Percentiles rank a stretch among this genome's conserved stretches.
These are phyloP conservation scores for Eristalis arbustorum DNA, from an alignment of 2,888 invertebrate species.

Conservation along the genomic window DNA sequence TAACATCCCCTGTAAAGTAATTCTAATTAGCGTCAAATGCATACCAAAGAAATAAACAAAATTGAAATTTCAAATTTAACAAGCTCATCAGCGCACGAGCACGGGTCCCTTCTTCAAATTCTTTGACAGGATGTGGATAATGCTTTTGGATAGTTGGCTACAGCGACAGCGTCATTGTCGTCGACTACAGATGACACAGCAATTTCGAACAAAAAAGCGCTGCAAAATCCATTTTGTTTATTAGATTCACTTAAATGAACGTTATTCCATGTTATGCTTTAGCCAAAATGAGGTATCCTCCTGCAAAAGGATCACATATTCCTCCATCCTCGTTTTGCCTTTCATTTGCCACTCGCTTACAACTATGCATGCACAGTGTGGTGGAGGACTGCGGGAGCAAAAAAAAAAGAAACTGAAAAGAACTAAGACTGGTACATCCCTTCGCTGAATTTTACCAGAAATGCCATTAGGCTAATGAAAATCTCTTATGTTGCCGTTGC, in stretches of 20 bases:
- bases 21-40: not conserved
- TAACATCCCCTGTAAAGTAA: not conserved
- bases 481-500: conserved; percentile 10
- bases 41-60: not conserved
- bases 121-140: conserved; percentile 11
- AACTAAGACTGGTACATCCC: not conserved
- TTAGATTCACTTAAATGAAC: conserved; percentile 49
- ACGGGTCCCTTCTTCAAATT: not conserved
- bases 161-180: not conserved
- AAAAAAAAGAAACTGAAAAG: not conserved
- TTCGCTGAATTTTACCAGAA: conserved; percentile 6
- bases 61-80: conserved; percentile 17
- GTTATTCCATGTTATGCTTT: conserved; percentile 16
- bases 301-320: conserved; percentile 16
- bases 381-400: not conserved
- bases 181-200: not conserved
- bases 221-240: conserved; percentile 44
- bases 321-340: not conserved
- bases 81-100: not conserved
- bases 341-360: not conserved
- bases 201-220: not conserved
- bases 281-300: conserved; percentile 34
- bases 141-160: conserved; percentile 20
- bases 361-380: not conserved
- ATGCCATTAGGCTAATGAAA: conserved; percentile 48